Base-by-base conservation (phyloP, 2,888 invertebrate genomes). In the Stegophylla sp. region DNA sequence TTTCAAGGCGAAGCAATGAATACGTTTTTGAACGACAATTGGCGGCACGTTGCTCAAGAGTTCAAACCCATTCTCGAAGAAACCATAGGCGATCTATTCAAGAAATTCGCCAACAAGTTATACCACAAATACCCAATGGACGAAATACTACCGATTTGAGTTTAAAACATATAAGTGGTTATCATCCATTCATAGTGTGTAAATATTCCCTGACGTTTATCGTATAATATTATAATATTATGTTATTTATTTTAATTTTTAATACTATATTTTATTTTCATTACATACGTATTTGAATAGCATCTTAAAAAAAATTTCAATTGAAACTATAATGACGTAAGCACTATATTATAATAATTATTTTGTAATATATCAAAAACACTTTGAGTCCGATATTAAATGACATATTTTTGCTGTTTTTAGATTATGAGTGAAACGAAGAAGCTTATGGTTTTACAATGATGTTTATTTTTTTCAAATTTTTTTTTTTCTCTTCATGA, bases 11-110 rank as follows among this genome's bases (percentile, higher is more conserved):
- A 90, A 26, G 89, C 91, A 1, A 91, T 93, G 91, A 94, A 94
- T 86, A 86, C 89, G 45, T 93, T 93, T 85, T 86, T 94, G 28
- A 94, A 93, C 85, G 92, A 93, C 67, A 93, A 94, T 85, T 94
- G 93, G 93, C 89, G 90, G 84, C 89, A 89, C 45, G 88, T 94
- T 1, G 89, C 91, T 0, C 90, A 90, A 43, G 93, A 94, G 84
- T 88, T 94, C 5, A 91, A 92, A 84, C 91, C 90, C 0, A 89
- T 92, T 0, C 87, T 94, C 85, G 92, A 93, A 85, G 90, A 90
- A 77, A 89, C 89, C 0, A 88, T 91, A 66, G 88, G 89, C 0
- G 87, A 88, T 13, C 87, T 91, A 13, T 87, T 91, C 83, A 89
- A 89, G 84, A 88, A 88, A 23, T 89, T 91, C 63, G 87, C 90